A percentile compares a stretch with the other conserved stretches of the same genome.
phyloP scores from a whole-genome alignment of 2,888 invertebrate genomes.

The Frankliniella fusca region DNA sequence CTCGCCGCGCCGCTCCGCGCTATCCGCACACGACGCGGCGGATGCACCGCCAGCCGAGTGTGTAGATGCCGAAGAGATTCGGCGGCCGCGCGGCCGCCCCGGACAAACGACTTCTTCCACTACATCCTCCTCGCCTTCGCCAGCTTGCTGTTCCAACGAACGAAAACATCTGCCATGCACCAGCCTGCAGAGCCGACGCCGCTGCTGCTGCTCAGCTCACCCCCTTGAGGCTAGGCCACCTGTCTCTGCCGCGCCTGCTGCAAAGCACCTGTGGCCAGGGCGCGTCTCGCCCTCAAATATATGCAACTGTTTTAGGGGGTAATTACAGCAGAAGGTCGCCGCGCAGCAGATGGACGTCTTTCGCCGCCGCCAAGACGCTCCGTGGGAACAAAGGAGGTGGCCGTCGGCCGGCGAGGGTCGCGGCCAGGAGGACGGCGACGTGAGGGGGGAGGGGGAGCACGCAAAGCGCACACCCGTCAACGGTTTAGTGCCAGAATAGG shows the following conservation, averaged over 20 bases:
- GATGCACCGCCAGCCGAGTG: no score
- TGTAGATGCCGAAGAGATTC: not conserved
- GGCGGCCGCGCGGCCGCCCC: not conserved
- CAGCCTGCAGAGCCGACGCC: not conserved
- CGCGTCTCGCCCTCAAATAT: not conserved
- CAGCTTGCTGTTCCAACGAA: not conserved
- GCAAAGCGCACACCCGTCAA: no score
- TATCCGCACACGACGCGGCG: not conserved
- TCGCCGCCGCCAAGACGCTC: no score
- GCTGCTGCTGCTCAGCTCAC: not conserved
- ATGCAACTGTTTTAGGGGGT: constrained; percentile 8
- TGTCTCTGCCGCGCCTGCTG: not conserved
- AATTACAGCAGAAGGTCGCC: no score
- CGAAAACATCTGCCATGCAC: constrained; percentile 14
- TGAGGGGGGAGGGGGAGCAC: no score
- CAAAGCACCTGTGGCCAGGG: constrained; percentile 9
- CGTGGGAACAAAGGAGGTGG: no score
- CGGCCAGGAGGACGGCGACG: no score
- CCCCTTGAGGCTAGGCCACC: constrained; percentile 25
- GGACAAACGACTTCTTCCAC: not conserved
- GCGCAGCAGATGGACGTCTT: no score
- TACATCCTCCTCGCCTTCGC: not conserved
- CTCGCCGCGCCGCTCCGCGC: not conserved
- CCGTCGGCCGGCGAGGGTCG: no score
- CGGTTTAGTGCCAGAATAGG: no score